Conservation (phyloP, 1,140 invertebrate species). For the Parasteatoda tepidariorum region DNA sequence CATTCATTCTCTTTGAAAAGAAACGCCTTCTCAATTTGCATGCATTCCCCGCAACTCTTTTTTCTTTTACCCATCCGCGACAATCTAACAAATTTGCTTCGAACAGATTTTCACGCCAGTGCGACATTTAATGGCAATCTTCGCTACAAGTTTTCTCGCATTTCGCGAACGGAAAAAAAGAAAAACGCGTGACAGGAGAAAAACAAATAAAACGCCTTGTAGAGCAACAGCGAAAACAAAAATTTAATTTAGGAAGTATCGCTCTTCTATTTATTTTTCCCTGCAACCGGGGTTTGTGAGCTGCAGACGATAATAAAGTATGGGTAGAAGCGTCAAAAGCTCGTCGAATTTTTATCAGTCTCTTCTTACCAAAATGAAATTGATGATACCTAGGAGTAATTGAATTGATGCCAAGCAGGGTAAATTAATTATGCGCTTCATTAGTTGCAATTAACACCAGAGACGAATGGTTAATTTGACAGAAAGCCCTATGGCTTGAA, state of each 20-base stretch:
- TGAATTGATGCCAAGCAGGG: conserved; percentile 35
- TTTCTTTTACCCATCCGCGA: background rate
- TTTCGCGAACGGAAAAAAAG: too few species aligned
- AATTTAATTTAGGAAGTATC: conserved; percentile 33
- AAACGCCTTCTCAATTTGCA: too few species aligned
- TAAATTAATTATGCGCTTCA: conserved; percentile 54
- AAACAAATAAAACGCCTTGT: background rate
- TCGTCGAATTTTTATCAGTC: background rate
- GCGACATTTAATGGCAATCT: conserved; percentile 15
- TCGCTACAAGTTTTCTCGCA: too few species aligned
- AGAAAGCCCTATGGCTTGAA: background rate
- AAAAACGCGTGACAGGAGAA: background rate
- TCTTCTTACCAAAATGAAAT: conserved; percentile 5
- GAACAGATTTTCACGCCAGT: background rate
- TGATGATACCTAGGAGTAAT: conserved; percentile 26
- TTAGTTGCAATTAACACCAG: conserved; percentile 46
- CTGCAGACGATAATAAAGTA: background rate
- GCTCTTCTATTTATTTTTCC: conserved; percentile 30
- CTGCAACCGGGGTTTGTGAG: background rate
- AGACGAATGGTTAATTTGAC: conserved; percentile 53
- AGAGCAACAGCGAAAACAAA: background rate
- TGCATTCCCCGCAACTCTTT: background rate
- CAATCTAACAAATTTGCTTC: conserved; percentile 16
- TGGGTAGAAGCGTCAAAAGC: background rate
- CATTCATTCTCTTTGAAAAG: too few species aligned